phyloP scores from a whole-genome alignment of 35 echinoderm and acorn worm species.

The Ptychodera flava region DNA sequence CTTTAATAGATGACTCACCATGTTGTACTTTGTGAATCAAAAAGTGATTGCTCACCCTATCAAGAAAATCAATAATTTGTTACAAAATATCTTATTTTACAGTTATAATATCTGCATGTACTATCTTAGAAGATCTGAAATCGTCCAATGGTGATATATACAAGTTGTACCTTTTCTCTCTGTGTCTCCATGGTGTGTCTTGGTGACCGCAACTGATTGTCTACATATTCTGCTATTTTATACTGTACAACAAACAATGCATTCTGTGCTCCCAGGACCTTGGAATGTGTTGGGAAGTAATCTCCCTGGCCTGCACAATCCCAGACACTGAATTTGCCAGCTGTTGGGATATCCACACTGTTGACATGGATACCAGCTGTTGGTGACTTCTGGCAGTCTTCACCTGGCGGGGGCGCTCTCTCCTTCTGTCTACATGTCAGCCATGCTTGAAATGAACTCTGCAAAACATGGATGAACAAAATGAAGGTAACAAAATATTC shows the following conservation, averaged over 20 bases:
- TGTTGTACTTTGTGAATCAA: no score
- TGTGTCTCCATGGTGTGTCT: not conserved
- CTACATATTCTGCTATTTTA: not conserved
- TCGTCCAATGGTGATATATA: no score
- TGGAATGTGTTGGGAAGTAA: constrained; percentile 31
- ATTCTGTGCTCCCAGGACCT: constrained; percentile 27
- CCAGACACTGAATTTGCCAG: constrained; percentile 5
- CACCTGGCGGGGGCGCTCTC: not conserved
- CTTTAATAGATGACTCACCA: no score
- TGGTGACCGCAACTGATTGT: not conserved
- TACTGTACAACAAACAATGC: constrained; percentile 21
- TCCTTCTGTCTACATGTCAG: not conserved
- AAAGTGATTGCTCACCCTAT: no score
- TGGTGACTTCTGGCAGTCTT: not conserved
- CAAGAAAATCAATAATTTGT: no score
- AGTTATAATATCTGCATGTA: no score
- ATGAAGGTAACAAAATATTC: no score
- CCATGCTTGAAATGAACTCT: no score
- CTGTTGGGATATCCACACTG: not conserved
- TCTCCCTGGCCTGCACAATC: constrained; percentile 23
- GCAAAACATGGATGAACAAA: no score
- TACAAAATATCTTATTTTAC: no score
- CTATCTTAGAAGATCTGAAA: no score
- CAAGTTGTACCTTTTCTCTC: not conserved
- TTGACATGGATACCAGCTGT: constrained; percentile 28